Evolutionary conservation across 2,113 vertebrate genomes (phyloP).

Genomic region (Prietella phreatophila): DNA sequence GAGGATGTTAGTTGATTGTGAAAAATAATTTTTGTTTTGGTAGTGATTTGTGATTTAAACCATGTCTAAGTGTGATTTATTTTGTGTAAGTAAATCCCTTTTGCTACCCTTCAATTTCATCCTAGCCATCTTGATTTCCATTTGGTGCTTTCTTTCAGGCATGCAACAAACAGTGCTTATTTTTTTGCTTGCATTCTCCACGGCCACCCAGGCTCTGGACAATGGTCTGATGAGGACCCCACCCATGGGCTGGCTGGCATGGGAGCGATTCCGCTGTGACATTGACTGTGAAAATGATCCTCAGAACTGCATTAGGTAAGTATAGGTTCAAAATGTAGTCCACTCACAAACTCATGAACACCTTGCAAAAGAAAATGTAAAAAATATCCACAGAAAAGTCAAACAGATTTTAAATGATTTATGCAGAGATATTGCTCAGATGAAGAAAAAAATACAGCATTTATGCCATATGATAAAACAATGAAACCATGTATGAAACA

Average conservation of each 20-base stretch:
- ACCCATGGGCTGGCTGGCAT: constrained; percentile 94
- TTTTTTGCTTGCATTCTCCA: constrained; percentile 55
- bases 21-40: neutral
- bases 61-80: neutral
- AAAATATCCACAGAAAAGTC: neutral
- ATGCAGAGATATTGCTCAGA: too few species aligned
- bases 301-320: constrained; percentile 87
- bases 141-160: constrained; percentile 18
- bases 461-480: too few species aligned
- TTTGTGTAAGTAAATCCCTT: neutral
- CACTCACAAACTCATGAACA: neutral
- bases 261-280: constrained; percentile 91
- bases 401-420: neutral
- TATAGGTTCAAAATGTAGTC: neutral
- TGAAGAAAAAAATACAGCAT: too few species aligned
- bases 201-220: constrained; percentile 70
- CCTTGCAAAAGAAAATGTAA: neutral
- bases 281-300: constrained; percentile 80
- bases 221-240: constrained; percentile 86
- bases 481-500: too few species aligned
- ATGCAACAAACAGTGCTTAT: constrained; percentile 38
- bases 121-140: neutral
- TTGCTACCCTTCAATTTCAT: neutral
- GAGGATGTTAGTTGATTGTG: neutral
- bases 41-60: neutral